These are phyloP conservation scores for Eulemur rubriventer DNA, from an alignment of 2,797 vertebrate genomes.

Conservation along the genomic window DNA sequence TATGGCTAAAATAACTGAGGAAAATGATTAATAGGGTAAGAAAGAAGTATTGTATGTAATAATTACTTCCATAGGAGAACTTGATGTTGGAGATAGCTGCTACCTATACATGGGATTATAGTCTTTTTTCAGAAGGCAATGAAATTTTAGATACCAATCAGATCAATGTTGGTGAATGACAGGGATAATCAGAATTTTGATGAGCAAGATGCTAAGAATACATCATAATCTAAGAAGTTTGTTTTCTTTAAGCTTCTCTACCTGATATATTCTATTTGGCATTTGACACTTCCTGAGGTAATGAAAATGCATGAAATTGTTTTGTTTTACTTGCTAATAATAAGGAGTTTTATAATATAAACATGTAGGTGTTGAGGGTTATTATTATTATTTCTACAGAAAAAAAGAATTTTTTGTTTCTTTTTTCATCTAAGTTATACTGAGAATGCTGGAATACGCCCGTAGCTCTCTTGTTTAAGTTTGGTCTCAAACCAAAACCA, in stretches of 20 bases:
- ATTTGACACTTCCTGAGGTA: not conserved
- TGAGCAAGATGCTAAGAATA: not conserved
- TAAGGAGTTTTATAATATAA: not conserved
- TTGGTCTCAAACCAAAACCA: conserved; percentile 20
- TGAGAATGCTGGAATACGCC: not conserved
- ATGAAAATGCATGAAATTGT: not conserved
- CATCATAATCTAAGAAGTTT: not conserved
- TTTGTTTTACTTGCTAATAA: not conserved
- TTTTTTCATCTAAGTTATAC: not conserved
- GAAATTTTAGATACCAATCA: not conserved
- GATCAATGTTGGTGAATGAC: not conserved
- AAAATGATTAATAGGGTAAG: not conserved
- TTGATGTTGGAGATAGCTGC: not conserved
- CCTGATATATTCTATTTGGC: not conserved
- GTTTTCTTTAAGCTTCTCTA: not conserved
- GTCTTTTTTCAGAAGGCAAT: not conserved
- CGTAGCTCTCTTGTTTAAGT: not conserved
- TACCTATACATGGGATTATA: not conserved
- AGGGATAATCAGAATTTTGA: not conserved
- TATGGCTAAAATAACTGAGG: not conserved
- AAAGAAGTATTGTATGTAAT: not conserved
- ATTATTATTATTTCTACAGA: not conserved
- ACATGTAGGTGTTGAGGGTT: not conserved
- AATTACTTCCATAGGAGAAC: not conserved
- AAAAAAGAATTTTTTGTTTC: not conserved